phyloP scores from a whole-genome alignment of 2,113 vertebrate genomes.

The Triplophysa siluroides region DNA sequence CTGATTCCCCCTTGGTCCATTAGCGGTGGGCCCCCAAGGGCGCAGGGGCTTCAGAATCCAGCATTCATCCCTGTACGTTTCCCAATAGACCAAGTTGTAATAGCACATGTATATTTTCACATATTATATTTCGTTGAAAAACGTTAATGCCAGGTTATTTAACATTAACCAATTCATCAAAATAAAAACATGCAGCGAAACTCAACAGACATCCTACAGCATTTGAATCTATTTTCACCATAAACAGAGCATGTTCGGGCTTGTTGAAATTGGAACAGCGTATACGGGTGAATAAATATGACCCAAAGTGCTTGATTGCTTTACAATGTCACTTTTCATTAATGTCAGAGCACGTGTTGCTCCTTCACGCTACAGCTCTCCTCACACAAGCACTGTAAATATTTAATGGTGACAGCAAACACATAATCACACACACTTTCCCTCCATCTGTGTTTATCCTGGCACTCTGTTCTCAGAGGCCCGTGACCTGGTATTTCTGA shows the following conservation, averaged over 20 bases:
- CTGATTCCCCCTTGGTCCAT: no score
- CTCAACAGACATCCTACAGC: neutral
- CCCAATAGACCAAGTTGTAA: no score
- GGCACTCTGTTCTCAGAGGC: conserved; percentile 48
- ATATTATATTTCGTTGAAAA: no score
- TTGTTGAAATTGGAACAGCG: neutral
- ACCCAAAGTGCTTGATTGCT: conserved; percentile 58
- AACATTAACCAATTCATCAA: no score
- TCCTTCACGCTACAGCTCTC: conserved; percentile 2
- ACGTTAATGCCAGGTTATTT: no score
- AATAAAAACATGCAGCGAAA: neutral
- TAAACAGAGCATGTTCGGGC: neutral
- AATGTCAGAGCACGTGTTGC: conserved; percentile 28
- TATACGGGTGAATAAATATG: conserved; percentile 46
- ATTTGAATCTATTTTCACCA: neutral
- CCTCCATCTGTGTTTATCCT: conserved; percentile 39
- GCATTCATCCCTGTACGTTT: no score
- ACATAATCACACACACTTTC: conserved; percentile 50
- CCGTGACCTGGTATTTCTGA: conserved; percentile 32
- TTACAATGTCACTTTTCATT: conserved; percentile 70
- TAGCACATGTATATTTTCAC: no score
- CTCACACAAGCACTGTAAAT: conserved; percentile 52
- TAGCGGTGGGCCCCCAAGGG: no score
- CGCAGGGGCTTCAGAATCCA: no score
- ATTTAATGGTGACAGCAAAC: conserved; percentile 56